A percentile compares a stretch with the other conserved stretches of the same genome.
phyloP scores from a whole-genome alignment of 2,888 invertebrate genomes.

The Corythucha ciliata region DNA sequence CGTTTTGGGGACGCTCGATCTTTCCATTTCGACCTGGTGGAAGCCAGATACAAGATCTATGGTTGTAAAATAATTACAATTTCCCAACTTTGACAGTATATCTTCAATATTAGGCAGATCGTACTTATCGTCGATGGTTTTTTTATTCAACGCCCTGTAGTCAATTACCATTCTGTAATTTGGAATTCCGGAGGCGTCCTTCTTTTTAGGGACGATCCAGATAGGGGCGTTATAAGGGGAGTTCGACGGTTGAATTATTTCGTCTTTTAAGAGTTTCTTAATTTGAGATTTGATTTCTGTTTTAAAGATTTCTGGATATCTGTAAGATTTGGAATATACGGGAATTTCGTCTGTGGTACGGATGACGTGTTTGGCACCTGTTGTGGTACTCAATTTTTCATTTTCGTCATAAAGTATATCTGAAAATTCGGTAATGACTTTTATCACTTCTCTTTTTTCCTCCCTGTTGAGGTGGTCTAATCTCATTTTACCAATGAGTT shows the following conservation, averaged over 20 bases:
- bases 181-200: background rate
- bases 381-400: constrained; percentile 37
- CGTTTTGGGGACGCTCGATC: background rate
- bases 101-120: background rate
- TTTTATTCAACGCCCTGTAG: background rate
- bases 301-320: constrained; percentile 39
- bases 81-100: background rate
- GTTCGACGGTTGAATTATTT: constrained; percentile 29
- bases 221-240: constrained; percentile 26
- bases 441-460: constrained; percentile 33
- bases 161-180: background rate
- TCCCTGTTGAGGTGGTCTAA: constrained; percentile 33
- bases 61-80: background rate
- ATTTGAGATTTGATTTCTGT: constrained; percentile 36
- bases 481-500: constrained; percentile 21
- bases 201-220: background rate
- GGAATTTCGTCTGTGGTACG: constrained; percentile 35
- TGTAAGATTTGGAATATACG: constrained; percentile 38
- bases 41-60: background rate
- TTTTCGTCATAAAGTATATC: constrained; percentile 38
- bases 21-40: background rate
- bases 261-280: background rate
- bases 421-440: constrained; percentile 33
- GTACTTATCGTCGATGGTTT: background rate
- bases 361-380: constrained; percentile 39